Conservation (phyloP, 2,888 invertebrate species). For the Laothoe populi region DNA sequence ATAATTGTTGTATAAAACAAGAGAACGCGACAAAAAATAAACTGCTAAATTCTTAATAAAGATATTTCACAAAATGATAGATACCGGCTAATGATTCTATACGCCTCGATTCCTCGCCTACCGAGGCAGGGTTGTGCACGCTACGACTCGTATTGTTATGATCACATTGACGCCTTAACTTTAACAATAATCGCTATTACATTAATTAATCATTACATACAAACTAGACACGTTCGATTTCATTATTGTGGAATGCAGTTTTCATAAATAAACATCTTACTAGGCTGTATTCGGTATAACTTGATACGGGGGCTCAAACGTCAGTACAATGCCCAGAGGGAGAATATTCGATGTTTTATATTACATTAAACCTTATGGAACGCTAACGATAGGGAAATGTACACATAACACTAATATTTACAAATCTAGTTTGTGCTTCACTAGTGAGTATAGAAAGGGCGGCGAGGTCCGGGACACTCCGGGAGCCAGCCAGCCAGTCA, state of each 20-base stretch:
- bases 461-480: too few species aligned
- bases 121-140: constrained; percentile 78
- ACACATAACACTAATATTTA: constrained; percentile 82
- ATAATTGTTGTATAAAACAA: too few species aligned
- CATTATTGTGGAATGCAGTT: constrained; percentile 80
- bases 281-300: constrained; percentile 63
- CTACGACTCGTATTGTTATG: constrained; percentile 77
- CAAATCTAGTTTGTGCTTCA: constrained; percentile 81
- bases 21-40: too few species aligned
- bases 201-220: constrained; percentile 61
- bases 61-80: too few species aligned
- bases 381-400: constrained; percentile 72
- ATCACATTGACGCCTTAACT: constrained; percentile 81
- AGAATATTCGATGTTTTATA: constrained; percentile 77
- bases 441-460: constrained; percentile 66
- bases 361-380: constrained; percentile 69
- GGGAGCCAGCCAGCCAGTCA: too few species aligned
- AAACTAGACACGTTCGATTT: constrained; percentile 74
- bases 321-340: constrained; percentile 78
- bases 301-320: constrained; percentile 65
- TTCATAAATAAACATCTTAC: constrained; percentile 74
- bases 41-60: too few species aligned
- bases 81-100: too few species aligned
- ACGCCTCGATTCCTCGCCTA: constrained; percentile 64
- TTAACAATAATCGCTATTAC: constrained; percentile 57